Conservation (phyloP, 2,888 invertebrate genomes). For the Colletes collaris region DNA sequence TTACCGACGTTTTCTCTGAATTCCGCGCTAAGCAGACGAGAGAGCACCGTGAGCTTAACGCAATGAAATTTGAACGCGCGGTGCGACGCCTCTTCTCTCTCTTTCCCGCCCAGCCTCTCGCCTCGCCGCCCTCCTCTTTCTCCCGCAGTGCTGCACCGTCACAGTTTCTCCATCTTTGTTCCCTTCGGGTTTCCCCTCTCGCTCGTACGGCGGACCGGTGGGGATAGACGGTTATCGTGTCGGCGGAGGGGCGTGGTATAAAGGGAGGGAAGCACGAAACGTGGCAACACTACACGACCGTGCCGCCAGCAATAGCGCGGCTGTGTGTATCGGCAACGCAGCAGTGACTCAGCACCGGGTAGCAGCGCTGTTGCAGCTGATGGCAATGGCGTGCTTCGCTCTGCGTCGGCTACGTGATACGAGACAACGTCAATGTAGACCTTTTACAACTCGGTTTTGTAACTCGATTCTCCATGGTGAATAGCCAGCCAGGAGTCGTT, state of each 20-base stretch:
- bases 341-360: slow-evolving; percentile 77
- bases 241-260: slow-evolving; percentile 49
- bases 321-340: slow-evolving; percentile 73
- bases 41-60: slow-evolving; percentile 71
- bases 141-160: slow-evolving; percentile 37
- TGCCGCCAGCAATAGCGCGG: slow-evolving; percentile 50
- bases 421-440: slow-evolving; percentile 66
- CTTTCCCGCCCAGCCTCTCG: neutral
- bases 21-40: slow-evolving; percentile 62
- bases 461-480: slow-evolving; percentile 77
- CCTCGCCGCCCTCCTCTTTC: slow-evolving; percentile 1
- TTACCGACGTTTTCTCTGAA: slow-evolving; percentile 79
- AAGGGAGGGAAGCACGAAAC: slow-evolving; percentile 57
- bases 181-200: slow-evolving; percentile 4
- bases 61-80: slow-evolving; percentile 80
- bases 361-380: slow-evolving; percentile 65
- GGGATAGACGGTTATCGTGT: slow-evolving; percentile 55
- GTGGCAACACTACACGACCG: slow-evolving; percentile 61
- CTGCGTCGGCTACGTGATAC: slow-evolving; percentile 50
- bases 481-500: slow-evolving; percentile 57
- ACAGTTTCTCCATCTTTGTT: slow-evolving; percentile 21
- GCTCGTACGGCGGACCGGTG: slow-evolving; percentile 12
- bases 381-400: slow-evolving; percentile 44
- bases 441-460: slow-evolving; percentile 79
- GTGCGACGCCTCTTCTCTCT: slow-evolving; percentile 60